Conservation (phyloP, 2,113 vertebrate genomes). For the Gnathonemus longibarbis region DNA sequence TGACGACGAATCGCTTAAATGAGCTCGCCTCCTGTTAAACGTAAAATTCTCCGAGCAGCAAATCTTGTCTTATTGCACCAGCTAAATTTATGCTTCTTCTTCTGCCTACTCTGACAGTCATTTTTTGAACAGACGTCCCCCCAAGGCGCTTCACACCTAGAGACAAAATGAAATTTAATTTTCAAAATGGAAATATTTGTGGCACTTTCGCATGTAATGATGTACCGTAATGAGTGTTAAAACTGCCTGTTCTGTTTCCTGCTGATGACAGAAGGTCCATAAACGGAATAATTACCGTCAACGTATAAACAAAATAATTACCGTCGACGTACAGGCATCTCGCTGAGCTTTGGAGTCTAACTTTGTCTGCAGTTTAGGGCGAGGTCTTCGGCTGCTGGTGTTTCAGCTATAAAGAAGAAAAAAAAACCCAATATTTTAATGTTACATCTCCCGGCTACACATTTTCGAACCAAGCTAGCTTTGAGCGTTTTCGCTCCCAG, state of each 20-base stretch:
- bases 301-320: slow-evolving; percentile 4
- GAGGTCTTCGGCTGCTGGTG: background rate
- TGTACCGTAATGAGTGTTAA: background rate
- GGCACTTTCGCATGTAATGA: background rate
- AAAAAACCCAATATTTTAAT: background rate
- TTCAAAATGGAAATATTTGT: slow-evolving; percentile 5
- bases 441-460: background rate
- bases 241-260: background rate
- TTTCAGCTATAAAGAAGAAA: background rate
- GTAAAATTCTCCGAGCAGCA: slow-evolving; percentile 49
- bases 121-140: background rate
- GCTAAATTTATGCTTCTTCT: slow-evolving; percentile 50
- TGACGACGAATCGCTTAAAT: slow-evolving; percentile 54
- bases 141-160: background rate
- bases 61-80: slow-evolving; percentile 58
- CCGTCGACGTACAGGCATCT: background rate
- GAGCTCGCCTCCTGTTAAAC: slow-evolving; percentile 47
- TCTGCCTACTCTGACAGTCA: background rate
- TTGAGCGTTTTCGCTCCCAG: background rate
- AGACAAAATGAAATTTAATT: background rate
- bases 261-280: background rate
- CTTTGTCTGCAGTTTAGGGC: background rate
- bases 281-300: background rate
- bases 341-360: background rate
- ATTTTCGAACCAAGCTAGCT: background rate